Evolutionary conservation across 2,888 invertebrate species (phyloP).

Genomic region (Eupithecia tripunctaria): DNA sequence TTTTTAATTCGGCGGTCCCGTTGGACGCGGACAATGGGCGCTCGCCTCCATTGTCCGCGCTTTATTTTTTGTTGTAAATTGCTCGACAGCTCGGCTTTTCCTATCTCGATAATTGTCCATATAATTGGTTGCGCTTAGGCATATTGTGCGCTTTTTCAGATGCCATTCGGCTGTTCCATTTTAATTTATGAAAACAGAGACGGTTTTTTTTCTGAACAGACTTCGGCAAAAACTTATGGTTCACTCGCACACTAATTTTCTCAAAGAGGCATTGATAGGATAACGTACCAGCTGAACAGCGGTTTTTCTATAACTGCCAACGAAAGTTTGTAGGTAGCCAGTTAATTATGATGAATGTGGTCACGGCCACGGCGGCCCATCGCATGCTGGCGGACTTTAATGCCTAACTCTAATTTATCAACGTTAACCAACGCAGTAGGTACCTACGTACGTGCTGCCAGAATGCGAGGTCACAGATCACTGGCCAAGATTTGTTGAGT

Average conservation of each 20-base stretch:
- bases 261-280: not conserved
- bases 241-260: not conserved
- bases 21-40: slow-evolving; percentile 53
- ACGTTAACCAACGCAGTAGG: not conserved
- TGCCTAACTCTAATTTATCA: slow-evolving; percentile 10
- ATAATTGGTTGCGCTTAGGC: slow-evolving; percentile 77
- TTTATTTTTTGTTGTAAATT: slow-evolving; percentile 71
- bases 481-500: too few species aligned
- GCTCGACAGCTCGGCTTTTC: slow-evolving; percentile 59
- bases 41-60: slow-evolving; percentile 53
- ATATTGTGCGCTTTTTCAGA: slow-evolving; percentile 61
- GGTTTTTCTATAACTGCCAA: slow-evolving; percentile 1
- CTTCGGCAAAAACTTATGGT: not conserved
- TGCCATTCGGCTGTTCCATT: slow-evolving; percentile 36
- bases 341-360: slow-evolving; percentile 24
- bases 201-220: not conserved
- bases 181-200: slow-evolving; percentile 14
- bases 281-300: not conserved
- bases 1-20: slow-evolving; percentile 59
- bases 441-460: not conserved
- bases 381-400: slow-evolving; percentile 16
- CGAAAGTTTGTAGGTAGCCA: slow-evolving; percentile 14
- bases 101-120: slow-evolving; percentile 78
- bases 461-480: not conserved
- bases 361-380: slow-evolving; percentile 23